Conservation (phyloP, 2,797 vertebrate genomes). For the Emydoidea blandingii region DNA sequence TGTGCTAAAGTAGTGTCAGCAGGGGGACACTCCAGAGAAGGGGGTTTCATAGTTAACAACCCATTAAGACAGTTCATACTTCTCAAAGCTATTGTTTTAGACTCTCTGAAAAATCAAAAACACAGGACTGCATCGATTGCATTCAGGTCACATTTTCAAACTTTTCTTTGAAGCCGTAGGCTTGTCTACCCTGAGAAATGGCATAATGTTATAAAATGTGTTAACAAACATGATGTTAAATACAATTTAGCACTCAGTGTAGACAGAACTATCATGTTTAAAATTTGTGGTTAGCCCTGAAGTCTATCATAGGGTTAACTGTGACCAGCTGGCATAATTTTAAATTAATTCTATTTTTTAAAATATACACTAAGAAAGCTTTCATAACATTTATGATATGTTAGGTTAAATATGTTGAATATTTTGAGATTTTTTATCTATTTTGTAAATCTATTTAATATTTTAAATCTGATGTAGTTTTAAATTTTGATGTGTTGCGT, state of each 20-base stretch:
- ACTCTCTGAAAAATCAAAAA: not conserved
- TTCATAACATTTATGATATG: not conserved
- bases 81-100: constrained; percentile 3
- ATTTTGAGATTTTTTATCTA: constrained; percentile 22
- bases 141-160: not conserved
- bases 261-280: constrained; percentile 12
- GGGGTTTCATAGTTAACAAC: not conserved
- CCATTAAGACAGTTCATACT: not conserved
- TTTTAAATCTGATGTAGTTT: constrained; percentile 60
- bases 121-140: not conserved
- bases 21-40: not conserved
- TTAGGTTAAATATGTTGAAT: constrained; percentile 39
- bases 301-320: not conserved
- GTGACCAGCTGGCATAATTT: not conserved
- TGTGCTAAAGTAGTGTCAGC: not conserved
- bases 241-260: not conserved
- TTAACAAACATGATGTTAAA: not conserved
- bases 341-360: constrained; percentile 2
- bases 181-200: not conserved
- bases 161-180: not conserved
- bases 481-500: constrained; percentile 72
- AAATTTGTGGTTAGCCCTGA: constrained; percentile 20
- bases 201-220: not conserved
- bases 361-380: constrained; percentile 12
- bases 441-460: constrained; percentile 52